Evolutionary conservation across 1,140 invertebrate species (phyloP).

Genomic region (Lucilia cuprina): DNA sequence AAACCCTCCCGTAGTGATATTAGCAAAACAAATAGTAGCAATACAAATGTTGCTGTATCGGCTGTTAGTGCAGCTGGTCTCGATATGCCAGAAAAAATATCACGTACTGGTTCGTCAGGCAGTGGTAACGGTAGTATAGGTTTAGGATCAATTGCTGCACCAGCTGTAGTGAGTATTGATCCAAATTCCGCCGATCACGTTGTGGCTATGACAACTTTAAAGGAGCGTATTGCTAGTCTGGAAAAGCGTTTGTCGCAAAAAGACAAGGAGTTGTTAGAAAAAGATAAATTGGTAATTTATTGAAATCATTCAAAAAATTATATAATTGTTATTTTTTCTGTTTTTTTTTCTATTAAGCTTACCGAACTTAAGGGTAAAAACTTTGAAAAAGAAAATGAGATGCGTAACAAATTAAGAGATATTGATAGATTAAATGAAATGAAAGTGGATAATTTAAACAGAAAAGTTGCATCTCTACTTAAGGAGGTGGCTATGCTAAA

Average conservation of each 20-base stretch:
- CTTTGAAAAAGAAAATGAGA: slow-evolving; percentile 85
- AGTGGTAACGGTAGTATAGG: slow-evolving; percentile 49
- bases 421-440: slow-evolving; percentile 82
- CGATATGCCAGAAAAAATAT: slow-evolving; percentile 60
- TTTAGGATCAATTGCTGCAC: slow-evolving; percentile 48
- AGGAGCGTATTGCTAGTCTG: slow-evolving; percentile 91
- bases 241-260: slow-evolving; percentile 88
- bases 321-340: not conserved
- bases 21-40: slow-evolving; percentile 73
- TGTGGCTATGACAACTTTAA: slow-evolving; percentile 91
- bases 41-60: slow-evolving; percentile 61
- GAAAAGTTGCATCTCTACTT: slow-evolving; percentile 77
- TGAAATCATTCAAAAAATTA: slow-evolving; percentile 11
- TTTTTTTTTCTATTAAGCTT: slow-evolving; percentile 69
- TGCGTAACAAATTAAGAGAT: slow-evolving; percentile 83
- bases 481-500: slow-evolving; percentile 86
- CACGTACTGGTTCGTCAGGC: slow-evolving; percentile 42
- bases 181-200: slow-evolving; percentile 92
- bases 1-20: slow-evolving; percentile 50
- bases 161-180: slow-evolving; percentile 68
- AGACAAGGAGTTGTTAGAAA: slow-evolving; percentile 84
- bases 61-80: slow-evolving; percentile 55
- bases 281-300: slow-evolving; percentile 86
- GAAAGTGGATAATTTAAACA: slow-evolving; percentile 80
- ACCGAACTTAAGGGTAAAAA: slow-evolving; percentile 92